A percentile compares a stretch with the other conserved stretches of the same genome.
Evolutionary conservation across 2,888 invertebrate species (phyloP).

Genomic region (Julus scanicus): DNA sequence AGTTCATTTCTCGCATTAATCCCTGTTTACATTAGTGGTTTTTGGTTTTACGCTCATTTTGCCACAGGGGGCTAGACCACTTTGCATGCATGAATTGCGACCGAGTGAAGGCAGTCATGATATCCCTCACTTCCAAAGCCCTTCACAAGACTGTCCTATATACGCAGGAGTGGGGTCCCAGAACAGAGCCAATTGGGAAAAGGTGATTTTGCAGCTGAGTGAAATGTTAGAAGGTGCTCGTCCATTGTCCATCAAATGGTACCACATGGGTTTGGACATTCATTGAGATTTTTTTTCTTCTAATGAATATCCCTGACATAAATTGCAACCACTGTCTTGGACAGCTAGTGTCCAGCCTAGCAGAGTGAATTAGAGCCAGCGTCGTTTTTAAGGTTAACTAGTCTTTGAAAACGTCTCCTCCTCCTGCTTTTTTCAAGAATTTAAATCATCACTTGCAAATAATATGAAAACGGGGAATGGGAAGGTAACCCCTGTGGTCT

Average conservation of each 20-base stretch:
- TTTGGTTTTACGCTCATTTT: conserved; percentile 45
- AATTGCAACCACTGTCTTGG: conserved; percentile 35
- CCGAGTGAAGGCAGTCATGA: background rate
- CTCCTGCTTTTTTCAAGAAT: conserved; percentile 28
- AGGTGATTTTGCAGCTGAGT: background rate
- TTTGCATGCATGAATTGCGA: conserved; percentile 35
- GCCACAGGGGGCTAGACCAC: conserved; percentile 23
- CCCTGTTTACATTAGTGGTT: conserved; percentile 49
- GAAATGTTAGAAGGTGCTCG: conserved; percentile 48
- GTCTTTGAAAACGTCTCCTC: conserved; percentile 45
- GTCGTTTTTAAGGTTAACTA: conserved; percentile 30
- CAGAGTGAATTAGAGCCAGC: conserved; percentile 35
- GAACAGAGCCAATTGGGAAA: conserved; percentile 15
- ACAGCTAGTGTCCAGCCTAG: conserved; percentile 15
- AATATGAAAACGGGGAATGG: conserved; percentile 43
- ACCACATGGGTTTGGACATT: background rate
- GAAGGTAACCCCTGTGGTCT: conserved; percentile 43
- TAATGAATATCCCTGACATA: conserved; percentile 20
- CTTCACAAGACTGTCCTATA: background rate
- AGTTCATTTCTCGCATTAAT: conserved; percentile 52
- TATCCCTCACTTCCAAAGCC: background rate
- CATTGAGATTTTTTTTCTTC: conserved; percentile 2
- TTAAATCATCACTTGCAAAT: conserved; percentile 21
- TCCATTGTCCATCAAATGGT: background rate
- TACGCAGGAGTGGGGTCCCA: background rate